Evolutionary conservation across 2,888 invertebrate species (phyloP).

Genomic region (Lithophane ornitopus): DNA sequence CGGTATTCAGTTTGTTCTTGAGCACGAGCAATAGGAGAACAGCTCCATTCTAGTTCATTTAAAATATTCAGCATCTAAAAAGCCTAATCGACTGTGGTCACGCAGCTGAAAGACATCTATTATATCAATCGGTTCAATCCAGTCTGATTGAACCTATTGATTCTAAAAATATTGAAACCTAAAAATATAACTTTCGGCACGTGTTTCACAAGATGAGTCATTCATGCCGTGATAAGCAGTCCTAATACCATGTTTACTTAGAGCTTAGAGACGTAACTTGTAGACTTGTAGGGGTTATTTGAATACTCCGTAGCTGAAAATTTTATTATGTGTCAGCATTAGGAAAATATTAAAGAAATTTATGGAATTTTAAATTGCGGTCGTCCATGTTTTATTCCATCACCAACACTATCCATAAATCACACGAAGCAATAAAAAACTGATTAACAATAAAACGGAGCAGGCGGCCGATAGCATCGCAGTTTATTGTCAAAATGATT

Average conservation of each 20-base stretch:
- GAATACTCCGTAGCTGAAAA: not conserved
- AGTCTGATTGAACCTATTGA: not conserved
- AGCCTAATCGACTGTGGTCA: not conserved
- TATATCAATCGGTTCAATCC: no score
- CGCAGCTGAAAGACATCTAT: not conserved
- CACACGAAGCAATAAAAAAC: constrained; percentile 61
- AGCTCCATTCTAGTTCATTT: not conserved
- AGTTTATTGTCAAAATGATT: constrained; percentile 73
- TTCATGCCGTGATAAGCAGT: not conserved
- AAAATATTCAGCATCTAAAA: not conserved
- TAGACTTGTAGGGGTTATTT: not conserved
- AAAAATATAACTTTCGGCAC: not conserved
- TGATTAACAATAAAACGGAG: constrained; percentile 65
- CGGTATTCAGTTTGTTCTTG: not conserved
- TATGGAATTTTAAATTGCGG: not conserved
- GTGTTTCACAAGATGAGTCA: not conserved
- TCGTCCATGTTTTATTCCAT: constrained; percentile 22
- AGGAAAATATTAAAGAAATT: not conserved
- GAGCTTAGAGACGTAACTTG: not conserved
- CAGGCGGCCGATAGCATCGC: constrained; percentile 61
- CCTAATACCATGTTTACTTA: not conserved
- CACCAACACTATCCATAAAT: constrained; percentile 49
- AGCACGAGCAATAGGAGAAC: not conserved
- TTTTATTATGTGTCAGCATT: no score
- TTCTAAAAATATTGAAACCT: not conserved